Percentiles rank a stretch among this genome's conserved stretches.
These are phyloP conservation scores for Dicycla oo DNA, from an alignment of 2,888 invertebrate species.

Conservation along the genomic window DNA sequence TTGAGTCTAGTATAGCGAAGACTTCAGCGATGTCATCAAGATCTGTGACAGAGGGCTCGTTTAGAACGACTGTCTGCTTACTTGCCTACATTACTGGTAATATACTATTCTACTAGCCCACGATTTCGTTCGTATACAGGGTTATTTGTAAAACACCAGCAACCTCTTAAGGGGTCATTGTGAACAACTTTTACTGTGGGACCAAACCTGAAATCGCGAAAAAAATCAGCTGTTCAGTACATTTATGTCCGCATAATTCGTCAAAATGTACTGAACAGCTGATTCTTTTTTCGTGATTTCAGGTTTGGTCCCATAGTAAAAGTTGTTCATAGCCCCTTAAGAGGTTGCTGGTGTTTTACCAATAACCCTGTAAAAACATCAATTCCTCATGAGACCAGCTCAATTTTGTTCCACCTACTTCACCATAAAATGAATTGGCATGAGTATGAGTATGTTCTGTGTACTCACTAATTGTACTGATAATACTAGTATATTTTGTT, in stretches of 20 bases:
- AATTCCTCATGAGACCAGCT: neutral
- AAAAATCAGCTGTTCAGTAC: too few relatives aligned
- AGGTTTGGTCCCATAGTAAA: too few relatives aligned
- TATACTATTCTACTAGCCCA: neutral
- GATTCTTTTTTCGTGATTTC: too few relatives aligned
- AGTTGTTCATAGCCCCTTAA: too few relatives aligned
- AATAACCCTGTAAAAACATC: too few relatives aligned
- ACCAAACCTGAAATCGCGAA: too few relatives aligned
- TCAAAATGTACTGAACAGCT: too few relatives aligned
- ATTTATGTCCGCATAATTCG: too few relatives aligned
- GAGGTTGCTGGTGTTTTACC: too few relatives aligned
- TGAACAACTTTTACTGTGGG: too few relatives aligned
- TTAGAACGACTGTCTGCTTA: slow-evolving; percentile 15
- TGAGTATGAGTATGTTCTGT: neutral
- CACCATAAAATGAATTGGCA: neutral
- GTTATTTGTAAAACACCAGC: too few relatives aligned
- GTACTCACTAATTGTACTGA: neutral
- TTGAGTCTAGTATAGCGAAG: slow-evolving; percentile 36
- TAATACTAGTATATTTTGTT: neutral
- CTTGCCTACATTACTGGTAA: neutral
- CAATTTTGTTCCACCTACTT: slow-evolving; percentile 1
- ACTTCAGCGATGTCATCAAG: slow-evolving; percentile 47
- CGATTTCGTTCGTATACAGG: neutral
- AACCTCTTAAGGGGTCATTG: too few relatives aligned
- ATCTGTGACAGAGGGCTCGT: slow-evolving; percentile 46